Conservation (phyloP, 2,113 vertebrate species). For the Rattus norvegicus region GRCr8 NC_086022.1:95163501-95164000, state of each 20-base stretch:
- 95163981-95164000: background rate
- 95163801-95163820: slow-evolving; percentile 71
- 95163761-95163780: slow-evolving; percentile 78
- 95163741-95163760: slow-evolving; percentile 80
- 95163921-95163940: slow-evolving; percentile 10
- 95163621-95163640: slow-evolving; percentile 73
- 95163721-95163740: slow-evolving; percentile 81
- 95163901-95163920: background rate
- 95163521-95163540: slow-evolving; percentile 16
- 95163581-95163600: slow-evolving; percentile 61
- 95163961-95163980: background rate
- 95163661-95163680: slow-evolving; percentile 71
- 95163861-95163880: slow-evolving; percentile 59
- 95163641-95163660: slow-evolving; percentile 57
- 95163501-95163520: background rate
- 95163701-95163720: slow-evolving; percentile 80
- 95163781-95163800: slow-evolving; percentile 44
- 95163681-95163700: slow-evolving; percentile 78
- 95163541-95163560: slow-evolving; percentile 58
- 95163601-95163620: slow-evolving; percentile 70
- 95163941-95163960: background rate
- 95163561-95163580: slow-evolving; percentile 58
- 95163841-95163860: slow-evolving; percentile 59
- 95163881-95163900: background rate
- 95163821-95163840: slow-evolving; percentile 57